phyloP scores from a whole-genome alignment of 2,797 vertebrate species.

The Phataginus tetradactyla region DNA sequence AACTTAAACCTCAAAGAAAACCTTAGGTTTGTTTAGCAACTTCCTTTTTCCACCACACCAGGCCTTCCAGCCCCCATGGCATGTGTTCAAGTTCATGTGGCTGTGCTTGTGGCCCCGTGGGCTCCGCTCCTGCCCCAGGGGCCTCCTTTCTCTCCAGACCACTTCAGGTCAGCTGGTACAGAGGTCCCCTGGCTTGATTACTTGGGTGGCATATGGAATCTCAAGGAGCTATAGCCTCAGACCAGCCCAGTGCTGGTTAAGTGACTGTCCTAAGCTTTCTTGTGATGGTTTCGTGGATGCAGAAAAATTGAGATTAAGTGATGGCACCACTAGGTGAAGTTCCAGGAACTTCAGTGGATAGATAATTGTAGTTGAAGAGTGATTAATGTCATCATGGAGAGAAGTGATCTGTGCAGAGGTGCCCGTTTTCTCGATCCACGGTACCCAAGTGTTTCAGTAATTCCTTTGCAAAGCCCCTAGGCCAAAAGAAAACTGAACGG shows the following conservation, averaged over 20 bases:
- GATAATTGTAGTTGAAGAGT: background rate
- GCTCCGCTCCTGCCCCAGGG: background rate
- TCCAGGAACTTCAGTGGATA: background rate
- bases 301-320: background rate
- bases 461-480: background rate
- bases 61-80: background rate
- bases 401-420: background rate
- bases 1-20: background rate
- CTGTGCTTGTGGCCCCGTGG: background rate
- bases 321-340: background rate
- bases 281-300: background rate
- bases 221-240: background rate
- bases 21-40: background rate
- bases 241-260: background rate
- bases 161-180: background rate
- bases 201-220: background rate
- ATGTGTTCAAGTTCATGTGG: background rate
- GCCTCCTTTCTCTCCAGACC: background rate
- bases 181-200: background rate
- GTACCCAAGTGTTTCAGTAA: background rate
- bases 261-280: background rate
- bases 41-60: background rate
- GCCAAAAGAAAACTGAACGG: background rate
- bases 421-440: background rate
- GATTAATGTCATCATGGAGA: background rate